Evolutionary conservation across 2,888 invertebrate genomes (phyloP).

Genomic region (Antheraea assamensis): DNA sequence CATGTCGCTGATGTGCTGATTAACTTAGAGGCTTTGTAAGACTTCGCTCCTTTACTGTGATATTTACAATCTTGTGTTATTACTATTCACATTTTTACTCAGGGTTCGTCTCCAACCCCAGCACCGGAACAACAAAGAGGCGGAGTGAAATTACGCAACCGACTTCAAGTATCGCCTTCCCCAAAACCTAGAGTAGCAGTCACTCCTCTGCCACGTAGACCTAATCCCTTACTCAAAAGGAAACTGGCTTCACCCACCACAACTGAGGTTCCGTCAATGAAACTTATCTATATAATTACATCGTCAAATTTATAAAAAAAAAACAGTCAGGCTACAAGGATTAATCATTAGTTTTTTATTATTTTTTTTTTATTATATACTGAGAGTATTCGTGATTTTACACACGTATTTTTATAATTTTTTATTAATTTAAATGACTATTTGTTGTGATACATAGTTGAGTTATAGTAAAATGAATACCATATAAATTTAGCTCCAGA

Average conservation of each 20-base stretch:
- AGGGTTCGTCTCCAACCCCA: constrained; percentile 52
- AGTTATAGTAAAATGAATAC: too few species aligned
- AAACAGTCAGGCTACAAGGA: not conserved
- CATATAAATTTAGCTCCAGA: too few species aligned
- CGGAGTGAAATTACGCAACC: constrained; percentile 58
- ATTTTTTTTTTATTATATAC: not conserved
- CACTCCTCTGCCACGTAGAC: constrained; percentile 75
- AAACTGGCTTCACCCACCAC: constrained; percentile 64
- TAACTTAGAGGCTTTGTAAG: not conserved
- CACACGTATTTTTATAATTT: not conserved
- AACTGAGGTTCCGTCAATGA: constrained; percentile 59
- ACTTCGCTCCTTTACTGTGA: not conserved
- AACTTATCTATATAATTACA: not conserved
- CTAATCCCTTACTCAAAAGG: constrained; percentile 80
- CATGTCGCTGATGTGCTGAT: not conserved
- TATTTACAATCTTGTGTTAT: not conserved
- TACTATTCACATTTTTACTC: constrained; percentile 10
- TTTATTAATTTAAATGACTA: not conserved
- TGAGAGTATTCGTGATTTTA: not conserved
- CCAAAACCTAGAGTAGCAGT: constrained; percentile 75
- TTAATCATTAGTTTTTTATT: not conserved
- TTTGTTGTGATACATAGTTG: too few species aligned
- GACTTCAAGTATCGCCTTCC: constrained; percentile 72
- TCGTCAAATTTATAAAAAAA: not conserved
- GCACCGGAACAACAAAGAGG: constrained; percentile 63